phyloP scores from a whole-genome alignment of 2,113 vertebrate species.

The Mugil cephalus region DNA sequence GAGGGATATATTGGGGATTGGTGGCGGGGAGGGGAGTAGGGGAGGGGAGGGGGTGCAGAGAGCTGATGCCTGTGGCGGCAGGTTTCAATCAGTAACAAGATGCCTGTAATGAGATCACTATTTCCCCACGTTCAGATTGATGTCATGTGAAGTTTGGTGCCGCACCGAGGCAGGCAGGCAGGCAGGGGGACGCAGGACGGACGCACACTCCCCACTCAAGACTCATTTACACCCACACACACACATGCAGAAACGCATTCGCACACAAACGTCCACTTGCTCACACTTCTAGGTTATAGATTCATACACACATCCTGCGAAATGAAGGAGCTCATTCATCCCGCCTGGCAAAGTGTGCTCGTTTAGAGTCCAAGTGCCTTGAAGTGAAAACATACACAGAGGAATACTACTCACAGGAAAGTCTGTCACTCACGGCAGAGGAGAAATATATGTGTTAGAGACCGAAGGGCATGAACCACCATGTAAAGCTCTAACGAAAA shows the following conservation, averaged over 20 bases:
- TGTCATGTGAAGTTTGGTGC: constrained; percentile 82
- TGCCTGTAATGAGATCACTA: constrained; percentile 85
- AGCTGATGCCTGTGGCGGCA: constrained; percentile 61
- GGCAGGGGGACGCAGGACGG: constrained; percentile 55
- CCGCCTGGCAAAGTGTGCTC: constrained; percentile 78
- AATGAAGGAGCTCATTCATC: constrained; percentile 86
- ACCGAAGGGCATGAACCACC: constrained; percentile 57
- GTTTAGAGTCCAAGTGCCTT: constrained; percentile 80
- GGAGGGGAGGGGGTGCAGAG: constrained; percentile 29
- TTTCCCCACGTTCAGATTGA: constrained; percentile 84
- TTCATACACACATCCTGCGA: constrained; percentile 81
- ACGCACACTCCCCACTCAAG: constrained; percentile 29
- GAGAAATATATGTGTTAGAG: constrained; percentile 66
- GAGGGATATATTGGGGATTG: constrained; percentile 9
- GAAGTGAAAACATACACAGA: constrained; percentile 82
- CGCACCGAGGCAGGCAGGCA: constrained; percentile 59
- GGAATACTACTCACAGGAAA: constrained; percentile 78
- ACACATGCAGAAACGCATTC: constrained; percentile 29
- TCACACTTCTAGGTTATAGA: constrained; percentile 73
- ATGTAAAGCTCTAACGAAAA: constrained; percentile 63
- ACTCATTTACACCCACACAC: constrained; percentile 32
- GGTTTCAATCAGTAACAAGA: constrained; percentile 85
- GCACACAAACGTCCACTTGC: constrained; percentile 67
- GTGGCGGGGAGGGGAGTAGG: background rate
- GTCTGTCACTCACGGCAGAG: constrained; percentile 65